Evolutionary conservation across 2,888 invertebrate genomes (phyloP).

Genomic region (Tillus elongatus): DNA sequence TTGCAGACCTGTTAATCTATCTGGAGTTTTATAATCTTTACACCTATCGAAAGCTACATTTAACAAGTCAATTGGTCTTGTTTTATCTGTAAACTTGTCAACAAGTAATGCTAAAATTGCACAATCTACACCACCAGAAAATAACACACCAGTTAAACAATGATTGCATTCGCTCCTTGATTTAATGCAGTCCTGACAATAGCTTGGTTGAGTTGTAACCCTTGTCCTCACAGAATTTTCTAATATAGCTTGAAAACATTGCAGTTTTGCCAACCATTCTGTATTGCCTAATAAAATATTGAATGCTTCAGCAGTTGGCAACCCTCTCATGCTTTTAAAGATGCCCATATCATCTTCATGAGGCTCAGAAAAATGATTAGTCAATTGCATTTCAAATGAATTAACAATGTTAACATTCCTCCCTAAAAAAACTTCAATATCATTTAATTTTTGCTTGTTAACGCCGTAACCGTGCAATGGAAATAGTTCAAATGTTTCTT

Average conservation of each 20-base stretch:
- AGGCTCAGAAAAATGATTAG: constrained; percentile 21
- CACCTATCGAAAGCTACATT: constrained; percentile 83
- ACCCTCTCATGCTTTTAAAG: constrained; percentile 25
- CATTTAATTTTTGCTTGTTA: constrained; percentile 30
- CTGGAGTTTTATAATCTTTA: constrained; percentile 62
- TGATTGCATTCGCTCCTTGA: constrained; percentile 36
- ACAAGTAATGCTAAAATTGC: constrained; percentile 78
- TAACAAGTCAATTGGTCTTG: constrained; percentile 76
- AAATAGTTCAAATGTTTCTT: constrained; percentile 29
- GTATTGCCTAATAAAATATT: constrained; percentile 30
- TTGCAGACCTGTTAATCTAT: constrained; percentile 67
- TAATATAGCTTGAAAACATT: constrained; percentile 45
- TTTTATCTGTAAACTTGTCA: constrained; percentile 54
- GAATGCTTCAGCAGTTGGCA: constrained; percentile 32
- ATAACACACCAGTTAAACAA: constrained; percentile 53
- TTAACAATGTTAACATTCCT: constrained; percentile 26
- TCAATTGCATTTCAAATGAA: constrained; percentile 7
- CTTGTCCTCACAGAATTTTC: constrained; percentile 52
- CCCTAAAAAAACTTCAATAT: constrained; percentile 34
- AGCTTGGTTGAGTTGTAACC: constrained; percentile 51
- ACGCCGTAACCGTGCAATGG: constrained; percentile 22
- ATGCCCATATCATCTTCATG: constrained; percentile 19
- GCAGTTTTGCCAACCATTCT: constrained; percentile 38
- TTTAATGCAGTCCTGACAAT: constrained; percentile 52
- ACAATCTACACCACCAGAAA: constrained; percentile 96